Evolutionary conservation across 2,113 vertebrate species (phyloP).

Genomic region (Heterotis niloticus): DNA sequence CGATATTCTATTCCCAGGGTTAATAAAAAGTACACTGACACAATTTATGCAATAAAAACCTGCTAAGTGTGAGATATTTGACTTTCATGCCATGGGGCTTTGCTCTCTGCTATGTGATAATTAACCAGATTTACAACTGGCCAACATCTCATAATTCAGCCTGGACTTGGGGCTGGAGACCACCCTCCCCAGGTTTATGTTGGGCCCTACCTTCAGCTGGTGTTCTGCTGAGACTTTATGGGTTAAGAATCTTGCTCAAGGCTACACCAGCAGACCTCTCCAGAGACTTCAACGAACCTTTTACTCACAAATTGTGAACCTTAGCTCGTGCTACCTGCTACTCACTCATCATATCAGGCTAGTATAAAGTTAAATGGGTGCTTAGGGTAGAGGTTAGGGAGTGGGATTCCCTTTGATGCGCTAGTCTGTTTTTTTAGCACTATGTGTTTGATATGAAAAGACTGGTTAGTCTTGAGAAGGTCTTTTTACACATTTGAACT

Average conservation of each 20-base stretch:
- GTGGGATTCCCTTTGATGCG: too few relatives aligned
- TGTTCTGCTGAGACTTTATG: background rate
- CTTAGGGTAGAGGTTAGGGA: too few relatives aligned
- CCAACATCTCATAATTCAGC: background rate
- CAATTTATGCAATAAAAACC: conserved; percentile 12
- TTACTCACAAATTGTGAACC: background rate
- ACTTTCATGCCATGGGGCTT: conserved; percentile 1
- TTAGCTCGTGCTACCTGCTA: background rate
- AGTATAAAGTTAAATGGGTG: too few relatives aligned
- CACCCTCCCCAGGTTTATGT: background rate
- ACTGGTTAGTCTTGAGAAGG: conserved; percentile 59
- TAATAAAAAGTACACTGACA: background rate
- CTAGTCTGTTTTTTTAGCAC: too few relatives aligned
- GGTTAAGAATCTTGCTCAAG: background rate
- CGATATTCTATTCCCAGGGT: background rate
- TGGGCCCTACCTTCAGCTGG: background rate
- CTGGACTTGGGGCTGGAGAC: background rate
- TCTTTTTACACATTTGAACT: conserved; percentile 55
- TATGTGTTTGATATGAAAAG: too few relatives aligned
- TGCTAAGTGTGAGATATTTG: conserved; percentile 2
- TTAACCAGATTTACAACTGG: background rate
- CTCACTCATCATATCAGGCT: too few relatives aligned
- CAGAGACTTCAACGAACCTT: too few relatives aligned
- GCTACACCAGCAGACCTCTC: too few relatives aligned
- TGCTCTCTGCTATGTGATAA: background rate